These are phyloP conservation scores for Eupleurogrammus muticus DNA, from an alignment of 2,797 vertebrate genomes.

Conservation along the genomic window DNA sequence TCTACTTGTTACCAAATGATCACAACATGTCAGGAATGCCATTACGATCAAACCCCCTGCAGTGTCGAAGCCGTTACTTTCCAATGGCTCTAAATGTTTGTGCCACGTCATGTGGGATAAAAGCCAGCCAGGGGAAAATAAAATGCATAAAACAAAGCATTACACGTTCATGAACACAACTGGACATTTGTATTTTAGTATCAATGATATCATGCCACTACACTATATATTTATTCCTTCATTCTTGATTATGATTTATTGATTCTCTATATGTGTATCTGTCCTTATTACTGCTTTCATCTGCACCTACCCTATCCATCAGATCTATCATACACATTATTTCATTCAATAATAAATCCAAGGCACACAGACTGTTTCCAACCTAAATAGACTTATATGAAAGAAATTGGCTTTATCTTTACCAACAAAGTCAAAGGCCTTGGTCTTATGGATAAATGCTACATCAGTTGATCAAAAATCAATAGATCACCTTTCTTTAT, in stretches of 20 bases:
- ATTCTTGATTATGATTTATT: neutral
- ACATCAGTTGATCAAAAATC: no score
- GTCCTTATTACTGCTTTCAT: slow-evolving; percentile 1
- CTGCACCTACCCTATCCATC: neutral
- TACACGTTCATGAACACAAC: neutral
- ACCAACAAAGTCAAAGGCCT: no score
- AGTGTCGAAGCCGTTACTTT: slow-evolving; percentile 4
- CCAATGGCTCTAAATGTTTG: slow-evolving; percentile 12
- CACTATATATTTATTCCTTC: neutral
- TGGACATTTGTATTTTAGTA: neutral
- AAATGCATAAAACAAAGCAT: neutral
- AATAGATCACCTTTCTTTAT: no score
- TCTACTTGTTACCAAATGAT: neutral
- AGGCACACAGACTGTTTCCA: no score
- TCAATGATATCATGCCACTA: neutral
- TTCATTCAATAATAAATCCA: no score
- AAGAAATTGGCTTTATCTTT: no score
- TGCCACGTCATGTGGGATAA: neutral
- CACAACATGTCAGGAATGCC: neutral
- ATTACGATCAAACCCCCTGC: neutral
- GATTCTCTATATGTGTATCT: neutral
- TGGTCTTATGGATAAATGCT: no score
- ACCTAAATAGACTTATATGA: no score
- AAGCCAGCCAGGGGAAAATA: neutral
- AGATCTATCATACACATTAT: neutral